Base-by-base conservation (phyloP, 2,888 invertebrate species). In the Lasioglossum malachurum region DNA sequence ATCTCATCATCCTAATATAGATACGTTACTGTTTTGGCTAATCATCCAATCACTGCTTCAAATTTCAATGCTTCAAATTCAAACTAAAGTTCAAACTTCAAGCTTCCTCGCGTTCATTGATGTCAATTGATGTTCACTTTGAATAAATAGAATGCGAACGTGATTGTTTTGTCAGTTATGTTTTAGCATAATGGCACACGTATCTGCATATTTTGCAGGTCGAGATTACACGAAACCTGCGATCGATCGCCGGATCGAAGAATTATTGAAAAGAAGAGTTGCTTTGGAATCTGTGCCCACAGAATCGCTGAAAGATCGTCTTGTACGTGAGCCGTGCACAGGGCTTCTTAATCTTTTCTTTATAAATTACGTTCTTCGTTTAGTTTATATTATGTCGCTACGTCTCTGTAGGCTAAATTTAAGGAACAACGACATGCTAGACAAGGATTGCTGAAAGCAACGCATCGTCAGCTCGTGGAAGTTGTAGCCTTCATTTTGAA, bases 381-480 rank as follows among this genome's bases (percentile, higher is more conserved):
- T 16, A 31, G 16, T 60, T 64, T 31, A 16, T 31, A n/a, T 31
- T 73, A 38, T 46, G 31, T 67, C n/a, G 12, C 31, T 75, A 8
- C 77, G 67, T 69, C 46, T 71, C 46, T 89, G 60, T 95, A 97
- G 97, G 95, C 95, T 38, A 96, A 96, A 95, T 97, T 96, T 76
- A 97, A 96, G 95, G 97, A 97, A 92, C 95, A 95, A 60, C 96
- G 97, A 79, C 94, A 93, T 67, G 89, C 87, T 1, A 93, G 97
- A 72, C 93, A 95, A 75, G 92, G 95, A 89, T 93, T 95, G 91
- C 91, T 97, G 93, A 95, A 95, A 93, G 92, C 96, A 93, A 93
- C 95, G 78, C 97, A 97, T 93, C 96, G 97, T 86, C 97, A 97
- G 94, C 95, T 98, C 1, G 95, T 98, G 86, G 97, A 97, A 91